Conservation (phyloP, 2,888 invertebrate genomes). For the Fragum sueziense region DNA sequence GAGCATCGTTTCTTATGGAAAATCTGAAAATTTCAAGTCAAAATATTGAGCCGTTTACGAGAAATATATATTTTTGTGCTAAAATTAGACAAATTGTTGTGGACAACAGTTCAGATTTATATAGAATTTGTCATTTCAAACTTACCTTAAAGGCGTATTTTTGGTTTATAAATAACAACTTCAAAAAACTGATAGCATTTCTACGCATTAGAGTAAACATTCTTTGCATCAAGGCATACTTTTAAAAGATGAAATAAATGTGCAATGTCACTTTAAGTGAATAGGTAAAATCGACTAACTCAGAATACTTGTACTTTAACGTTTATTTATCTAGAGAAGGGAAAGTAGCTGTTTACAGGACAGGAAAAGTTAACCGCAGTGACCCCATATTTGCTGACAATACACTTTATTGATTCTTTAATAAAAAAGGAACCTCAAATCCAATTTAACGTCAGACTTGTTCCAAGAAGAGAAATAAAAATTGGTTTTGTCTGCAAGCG, state of each 20-base stretch:
- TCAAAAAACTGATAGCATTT: too few relatives aligned
- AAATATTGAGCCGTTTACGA: too few relatives aligned
- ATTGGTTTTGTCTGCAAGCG: constrained; percentile 8
- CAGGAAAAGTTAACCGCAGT: not conserved
- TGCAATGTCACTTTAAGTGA: too few relatives aligned
- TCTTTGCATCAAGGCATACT: too few relatives aligned
- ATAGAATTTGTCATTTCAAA: not conserved
- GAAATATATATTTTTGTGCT: too few relatives aligned
- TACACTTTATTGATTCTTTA: not conserved
- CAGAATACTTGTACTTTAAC: not conserved
- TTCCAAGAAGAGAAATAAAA: not conserved
- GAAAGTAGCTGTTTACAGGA: not conserved
- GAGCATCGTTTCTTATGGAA: too few relatives aligned
- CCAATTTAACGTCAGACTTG: not conserved
- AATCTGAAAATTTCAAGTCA: too few relatives aligned
- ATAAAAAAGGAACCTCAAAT: not conserved
- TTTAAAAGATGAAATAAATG: too few relatives aligned
- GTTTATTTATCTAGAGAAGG: not conserved
- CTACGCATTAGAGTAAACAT: too few relatives aligned
- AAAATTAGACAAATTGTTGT: too few relatives aligned
- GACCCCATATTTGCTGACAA: not conserved
- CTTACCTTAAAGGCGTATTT: not conserved
- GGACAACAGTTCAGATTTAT: too few relatives aligned
- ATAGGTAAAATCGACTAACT: not conserved
- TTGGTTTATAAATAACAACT: too few relatives aligned